Conservation (phyloP, 2,888 invertebrate species). For the Calephelis perditalis region DNA sequence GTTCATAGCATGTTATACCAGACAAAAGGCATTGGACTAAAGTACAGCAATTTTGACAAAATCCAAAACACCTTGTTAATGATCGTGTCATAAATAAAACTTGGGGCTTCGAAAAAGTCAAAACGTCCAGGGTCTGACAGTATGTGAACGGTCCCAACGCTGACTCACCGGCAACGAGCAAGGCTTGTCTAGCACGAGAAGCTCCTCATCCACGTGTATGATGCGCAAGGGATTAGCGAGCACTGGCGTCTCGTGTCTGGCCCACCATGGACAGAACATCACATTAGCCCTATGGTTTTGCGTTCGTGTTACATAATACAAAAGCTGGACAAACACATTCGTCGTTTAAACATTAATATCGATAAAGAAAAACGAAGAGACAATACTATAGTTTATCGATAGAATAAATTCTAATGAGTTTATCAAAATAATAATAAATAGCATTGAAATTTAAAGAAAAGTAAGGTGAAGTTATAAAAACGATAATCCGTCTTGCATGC, state of each 20-base stretch:
- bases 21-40: too few species aligned
- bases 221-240: constrained; percentile 88
- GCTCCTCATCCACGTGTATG: constrained; percentile 89
- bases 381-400: constrained; percentile 9
- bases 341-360: constrained; percentile 5
- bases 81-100: too few species aligned
- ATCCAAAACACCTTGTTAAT: too few species aligned
- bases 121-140: constrained; percentile 41
- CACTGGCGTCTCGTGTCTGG: constrained; percentile 93
- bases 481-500: background rate
- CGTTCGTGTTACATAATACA: constrained; percentile 21
- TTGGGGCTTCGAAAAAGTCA: too few species aligned
- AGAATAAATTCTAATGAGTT: background rate
- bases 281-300: constrained; percentile 32
- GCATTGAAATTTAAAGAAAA: background rate
- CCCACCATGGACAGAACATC: constrained; percentile 51
- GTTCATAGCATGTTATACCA: too few species aligned
- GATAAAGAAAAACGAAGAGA: constrained; percentile 17
- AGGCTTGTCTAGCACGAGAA: constrained; percentile 94
- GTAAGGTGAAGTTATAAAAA: background rate
- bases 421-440: background rate
- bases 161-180: constrained; percentile 90
- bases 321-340: constrained; percentile 5
- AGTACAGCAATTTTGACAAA: too few species aligned
- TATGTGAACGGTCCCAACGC: constrained; percentile 45